Evolutionary conservation across 2,113 vertebrate species (phyloP), one percentile per base, ranked within the genome.

Genomic region (Jacana jacana): DNA sequence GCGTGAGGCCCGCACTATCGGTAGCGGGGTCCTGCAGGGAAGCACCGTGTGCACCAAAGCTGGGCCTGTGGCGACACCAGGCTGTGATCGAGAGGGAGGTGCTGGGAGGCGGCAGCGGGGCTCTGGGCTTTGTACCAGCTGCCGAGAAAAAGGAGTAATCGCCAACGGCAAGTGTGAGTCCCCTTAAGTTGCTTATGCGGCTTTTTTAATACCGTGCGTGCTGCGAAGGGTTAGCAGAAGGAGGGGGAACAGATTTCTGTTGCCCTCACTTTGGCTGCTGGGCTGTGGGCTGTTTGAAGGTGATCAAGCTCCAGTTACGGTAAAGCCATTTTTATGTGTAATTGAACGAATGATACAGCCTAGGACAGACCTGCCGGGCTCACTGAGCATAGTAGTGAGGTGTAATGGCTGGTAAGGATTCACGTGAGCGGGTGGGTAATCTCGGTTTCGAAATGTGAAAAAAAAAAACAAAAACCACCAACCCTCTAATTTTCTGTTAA

Each of bases 161-260:
- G 0, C 1, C 1, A 2, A 0, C 3, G 14, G 23, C 3, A 9
- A 44, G 4, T 4, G 25, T 5, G 1, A 6, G 1, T 35, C 1
- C 1, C 0, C 0, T n/a, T 4, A 2, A 2, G 9, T 3, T 12
- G 4, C 0, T 4, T 8, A 2, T 0, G 5, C 0, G 2, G 0
- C n/a, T 20, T 40, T 8, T 16, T 0, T 13, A 0, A 2, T 2
- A 0, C 4, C 2, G 0, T 0, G 0, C 7, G 5, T 15, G 15
- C 3, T 31, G 3, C 6, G 2, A 7, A 8, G 7, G 28, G 3
- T 6, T 64, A 23, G 8, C 3, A 11, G 33, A 35, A 13, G 4
- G 20, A 15, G 1, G 6, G 12, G 17, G 5, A 7, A 1, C 2
- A 2, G 16, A 3, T 30, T 42, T 24, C 0, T 46, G 7, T 2